A percentile compares a stretch with the other conserved stretches of the same genome.
These are phyloP conservation scores for Melanostigma gelatinosum DNA, from an alignment of 2,113 vertebrate species.

Conservation along the genomic window DNA sequence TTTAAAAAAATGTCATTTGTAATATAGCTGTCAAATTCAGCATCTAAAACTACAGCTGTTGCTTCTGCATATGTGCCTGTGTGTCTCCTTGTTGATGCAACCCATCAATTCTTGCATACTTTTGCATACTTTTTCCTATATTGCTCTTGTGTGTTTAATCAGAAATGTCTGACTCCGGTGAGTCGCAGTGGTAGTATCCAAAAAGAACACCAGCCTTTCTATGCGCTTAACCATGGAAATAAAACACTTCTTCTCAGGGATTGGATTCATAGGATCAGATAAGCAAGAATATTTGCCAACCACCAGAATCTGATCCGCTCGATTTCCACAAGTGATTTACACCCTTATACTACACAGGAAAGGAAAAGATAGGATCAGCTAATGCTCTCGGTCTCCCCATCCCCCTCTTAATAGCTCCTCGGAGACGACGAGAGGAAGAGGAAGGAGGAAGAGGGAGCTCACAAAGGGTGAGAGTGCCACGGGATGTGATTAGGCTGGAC, in stretches of 20 bases:
- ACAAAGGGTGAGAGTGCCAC: slow-evolving; percentile 77
- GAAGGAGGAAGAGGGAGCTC: slow-evolving; percentile 72
- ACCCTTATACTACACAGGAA: slow-evolving; percentile 47
- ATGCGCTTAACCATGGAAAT: slow-evolving; percentile 12
- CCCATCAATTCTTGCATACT: not conserved
- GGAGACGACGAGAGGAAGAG: slow-evolving; percentile 58
- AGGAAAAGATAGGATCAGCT: slow-evolving; percentile 60
- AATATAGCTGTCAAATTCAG: not conserved
- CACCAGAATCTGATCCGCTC: slow-evolving; percentile 43
- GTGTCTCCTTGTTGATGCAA: not conserved
- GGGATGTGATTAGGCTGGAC: slow-evolving; percentile 84
- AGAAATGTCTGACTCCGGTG: slow-evolving; percentile 23
- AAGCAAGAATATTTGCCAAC: slow-evolving; percentile 47
- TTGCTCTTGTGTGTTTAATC: not conserved
- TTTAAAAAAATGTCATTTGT: not conserved
- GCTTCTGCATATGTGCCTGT: not conserved
- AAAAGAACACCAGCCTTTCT: slow-evolving; percentile 2
- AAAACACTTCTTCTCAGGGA: slow-evolving; percentile 8
- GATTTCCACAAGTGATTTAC: slow-evolving; percentile 53
- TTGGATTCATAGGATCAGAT: slow-evolving; percentile 19
- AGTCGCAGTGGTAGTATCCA: slow-evolving; percentile 20
- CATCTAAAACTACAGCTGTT: not conserved
- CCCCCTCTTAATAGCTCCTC: slow-evolving; percentile 52
- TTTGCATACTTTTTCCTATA: not conserved
- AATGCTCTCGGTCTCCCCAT: slow-evolving; percentile 36